Evolutionary conservation across 2,113 vertebrate species (phyloP).

Genomic region (Desmodus rotundus): DNA sequence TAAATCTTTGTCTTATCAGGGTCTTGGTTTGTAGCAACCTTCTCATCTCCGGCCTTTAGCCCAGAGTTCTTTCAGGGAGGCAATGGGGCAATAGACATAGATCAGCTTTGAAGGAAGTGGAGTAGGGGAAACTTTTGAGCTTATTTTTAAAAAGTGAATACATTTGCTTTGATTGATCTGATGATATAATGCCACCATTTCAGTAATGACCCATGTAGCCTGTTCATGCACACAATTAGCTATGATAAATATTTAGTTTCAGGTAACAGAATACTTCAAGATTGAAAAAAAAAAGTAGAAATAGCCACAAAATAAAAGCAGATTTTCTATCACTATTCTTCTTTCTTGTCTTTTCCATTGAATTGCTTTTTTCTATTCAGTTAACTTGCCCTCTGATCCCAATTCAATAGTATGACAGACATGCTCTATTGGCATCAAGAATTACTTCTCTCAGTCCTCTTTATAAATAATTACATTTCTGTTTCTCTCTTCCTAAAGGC

Average conservation of each 20-base stretch:
- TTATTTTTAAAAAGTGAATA: neutral
- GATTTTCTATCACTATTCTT: neutral
- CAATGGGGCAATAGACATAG: neutral
- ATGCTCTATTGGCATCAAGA: neutral
- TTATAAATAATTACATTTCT: neutral
- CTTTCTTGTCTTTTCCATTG: neutral
- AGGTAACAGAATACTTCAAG: neutral
- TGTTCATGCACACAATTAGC: neutral
- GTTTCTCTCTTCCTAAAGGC: neutral
- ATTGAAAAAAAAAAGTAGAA: neutral
- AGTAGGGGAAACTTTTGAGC: neutral
- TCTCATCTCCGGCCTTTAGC: neutral
- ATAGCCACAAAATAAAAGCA: neutral
- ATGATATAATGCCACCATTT: neutral
- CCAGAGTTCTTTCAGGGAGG: neutral
- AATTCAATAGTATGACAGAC: neutral
- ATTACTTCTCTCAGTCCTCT: neutral
- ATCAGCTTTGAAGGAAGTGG: neutral
- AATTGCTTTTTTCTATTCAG: neutral
- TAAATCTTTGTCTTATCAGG: neutral
- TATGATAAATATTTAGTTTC: neutral
- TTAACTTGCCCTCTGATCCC: neutral
- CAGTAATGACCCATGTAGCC: neutral
- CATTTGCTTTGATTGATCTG: neutral
- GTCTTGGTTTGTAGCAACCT: neutral